Evolutionary conservation across 2,797 vertebrate genomes (phyloP).

Genomic region (Gymnoscopelus microlampas): DNA sequence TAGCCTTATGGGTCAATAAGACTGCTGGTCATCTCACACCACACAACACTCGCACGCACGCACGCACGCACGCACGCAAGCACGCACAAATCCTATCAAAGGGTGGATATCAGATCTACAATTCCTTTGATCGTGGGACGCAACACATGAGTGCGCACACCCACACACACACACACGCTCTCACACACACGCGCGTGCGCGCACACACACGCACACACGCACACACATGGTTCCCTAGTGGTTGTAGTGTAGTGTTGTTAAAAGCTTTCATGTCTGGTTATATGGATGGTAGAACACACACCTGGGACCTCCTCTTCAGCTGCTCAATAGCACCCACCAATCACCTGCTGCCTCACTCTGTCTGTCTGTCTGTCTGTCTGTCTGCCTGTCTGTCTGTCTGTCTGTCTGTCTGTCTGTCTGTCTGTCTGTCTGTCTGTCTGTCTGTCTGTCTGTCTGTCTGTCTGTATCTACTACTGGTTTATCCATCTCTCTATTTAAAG

Average conservation of each 20-base stretch:
- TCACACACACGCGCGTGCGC: too few species aligned
- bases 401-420: slow-evolving; percentile 15
- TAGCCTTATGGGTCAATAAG: slow-evolving; percentile 51
- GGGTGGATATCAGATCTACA: slow-evolving; percentile 57
- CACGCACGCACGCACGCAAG: slow-evolving; percentile 31
- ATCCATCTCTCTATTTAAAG: too few species aligned
- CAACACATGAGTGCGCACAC: neutral
- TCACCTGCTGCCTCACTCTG: slow-evolving; percentile 63
- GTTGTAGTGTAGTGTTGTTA: slow-evolving; percentile 56
- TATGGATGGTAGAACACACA: slow-evolving; percentile 74
- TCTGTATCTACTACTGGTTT: too few species aligned
- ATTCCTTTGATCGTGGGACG: slow-evolving; percentile 67
- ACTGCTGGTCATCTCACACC: slow-evolving; percentile 9
- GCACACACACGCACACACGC: neutral
- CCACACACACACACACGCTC: too few species aligned
- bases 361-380: slow-evolving; percentile 16
- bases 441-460: too few species aligned
- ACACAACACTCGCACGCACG: slow-evolving; percentile 3
- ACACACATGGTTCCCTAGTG: slow-evolving; percentile 39
- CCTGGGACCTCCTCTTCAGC: slow-evolving; percentile 72
- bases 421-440: slow-evolving; percentile 22
- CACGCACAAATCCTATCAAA: slow-evolving; percentile 63
- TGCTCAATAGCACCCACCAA: slow-evolving; percentile 60
- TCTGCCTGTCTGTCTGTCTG: slow-evolving; percentile 15
- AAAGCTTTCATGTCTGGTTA: slow-evolving; percentile 75